These are phyloP conservation scores for Palaemon carinicauda DNA, from an alignment of 1,140 invertebrate species.

Conservation along the genomic window DNA sequence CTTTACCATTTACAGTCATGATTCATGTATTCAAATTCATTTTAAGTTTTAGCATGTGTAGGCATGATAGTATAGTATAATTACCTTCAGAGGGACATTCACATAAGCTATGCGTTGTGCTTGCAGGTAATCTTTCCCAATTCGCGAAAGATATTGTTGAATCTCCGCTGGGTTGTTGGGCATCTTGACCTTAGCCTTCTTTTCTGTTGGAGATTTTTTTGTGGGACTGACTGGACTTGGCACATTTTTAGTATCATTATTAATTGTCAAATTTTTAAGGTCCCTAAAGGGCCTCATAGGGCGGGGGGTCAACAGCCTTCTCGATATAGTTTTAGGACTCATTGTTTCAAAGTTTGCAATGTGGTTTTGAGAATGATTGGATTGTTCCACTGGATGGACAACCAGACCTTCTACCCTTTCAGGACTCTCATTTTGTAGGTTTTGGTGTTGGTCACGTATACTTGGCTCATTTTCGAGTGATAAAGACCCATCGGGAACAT, in stretches of 20 bases:
- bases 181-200: background rate
- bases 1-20: too few relatives aligned
- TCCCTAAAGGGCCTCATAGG: conserved; percentile 24
- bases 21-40: too few relatives aligned
- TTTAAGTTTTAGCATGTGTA: too few relatives aligned
- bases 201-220: background rate
- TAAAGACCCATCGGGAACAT: too few relatives aligned
- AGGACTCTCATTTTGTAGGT: background rate
- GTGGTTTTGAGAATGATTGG: too few relatives aligned
- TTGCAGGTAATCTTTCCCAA: conserved; percentile 26
- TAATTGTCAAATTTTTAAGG: background rate
- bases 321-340: background rate
- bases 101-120: conserved; percentile 23
- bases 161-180: conserved; percentile 13
- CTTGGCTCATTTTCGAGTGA: background rate
- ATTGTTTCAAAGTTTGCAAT: too few relatives aligned
- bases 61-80: too few relatives aligned
- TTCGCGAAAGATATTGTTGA: background rate
- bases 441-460: conserved; percentile 1
- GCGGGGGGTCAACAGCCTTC: background rate
- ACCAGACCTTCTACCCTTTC: background rate
- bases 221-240: too few relatives aligned
- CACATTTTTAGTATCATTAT: too few relatives aligned
- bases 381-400: background rate
- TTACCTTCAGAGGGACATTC: conserved; percentile 42